Base-by-base conservation (phyloP, 2,888 invertebrate genomes). In the Escarpia spicata region DNA sequence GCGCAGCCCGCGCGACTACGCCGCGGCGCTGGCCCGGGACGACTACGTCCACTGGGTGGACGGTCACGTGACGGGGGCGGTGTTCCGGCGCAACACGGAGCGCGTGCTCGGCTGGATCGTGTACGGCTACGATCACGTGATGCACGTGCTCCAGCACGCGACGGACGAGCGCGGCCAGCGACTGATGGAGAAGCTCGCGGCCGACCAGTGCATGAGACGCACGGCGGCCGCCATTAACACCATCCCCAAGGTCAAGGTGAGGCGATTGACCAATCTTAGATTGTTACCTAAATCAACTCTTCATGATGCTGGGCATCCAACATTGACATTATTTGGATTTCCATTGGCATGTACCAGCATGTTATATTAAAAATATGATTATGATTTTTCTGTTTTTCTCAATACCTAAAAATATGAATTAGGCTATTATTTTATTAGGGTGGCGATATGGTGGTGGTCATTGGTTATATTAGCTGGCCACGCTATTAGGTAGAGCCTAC, bases 1-100 rank as follows among this genome's bases (percentile, higher is more conserved):
- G 31, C 91, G 92, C 26, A 93, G 93, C 9, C 91, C 93, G 19
- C 92, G 93, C 6, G 93, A 93, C 58, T 93, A 43, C 43, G 93
- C 93, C 43, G 43, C 45, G 45, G 58, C 58, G 45, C n/a, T 91
- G 43, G 60, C 44, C 15, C 52, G 45, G 10, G 92, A 90, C 43
- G 92, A 93, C 26, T 92, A 92, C 52, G 92, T 93, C 2, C 52
- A 92, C 91, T 52, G 60, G 45, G 75, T 93, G 44, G 93, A 93
- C 91, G 92, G 92, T 19, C 75, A 92, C 37, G 93, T 93, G 89
- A 60, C 93, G 89, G 89, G 92, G 15, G 91, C 43, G 19, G 91
- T 93, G 0, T 43, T 44, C 37, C 58, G 91, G 26, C 92, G 93
- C 19, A 58, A 92, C 58, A 10, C 93, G 89, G 92, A 92, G 60